Conservation (phyloP, 2,888 invertebrate species). For the Meghimatium bilineatum region DNA sequence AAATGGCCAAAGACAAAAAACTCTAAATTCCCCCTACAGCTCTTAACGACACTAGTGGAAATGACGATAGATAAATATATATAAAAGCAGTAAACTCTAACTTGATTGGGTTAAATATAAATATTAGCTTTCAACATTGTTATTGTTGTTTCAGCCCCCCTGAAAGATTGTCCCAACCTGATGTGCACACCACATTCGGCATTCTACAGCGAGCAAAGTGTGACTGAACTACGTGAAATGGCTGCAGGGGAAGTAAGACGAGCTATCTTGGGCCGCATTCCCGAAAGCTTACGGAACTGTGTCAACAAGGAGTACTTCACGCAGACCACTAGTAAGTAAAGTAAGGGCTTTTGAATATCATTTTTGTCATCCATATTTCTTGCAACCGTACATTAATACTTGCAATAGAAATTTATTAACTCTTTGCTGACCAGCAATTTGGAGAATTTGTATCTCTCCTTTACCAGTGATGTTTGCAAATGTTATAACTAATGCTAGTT, state of each 20-base stretch:
- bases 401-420: too few relatives aligned
- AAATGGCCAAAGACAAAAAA: too few relatives aligned
- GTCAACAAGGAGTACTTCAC: conserved; percentile 90
- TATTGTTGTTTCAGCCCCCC: conserved; percentile 82
- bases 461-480: too few relatives aligned
- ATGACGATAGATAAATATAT: too few relatives aligned
- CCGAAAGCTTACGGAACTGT: conserved; percentile 98
- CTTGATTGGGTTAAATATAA: too few relatives aligned
- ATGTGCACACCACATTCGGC: conserved; percentile 99
- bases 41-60: too few relatives aligned
- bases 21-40: too few relatives aligned
- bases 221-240: conserved; percentile 98
- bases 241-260: conserved; percentile 98
- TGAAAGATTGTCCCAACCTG: conserved; percentile 98
- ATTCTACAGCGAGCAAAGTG: conserved; percentile 99
- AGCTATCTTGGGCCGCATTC: conserved; percentile 98
- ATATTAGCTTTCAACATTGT: too few relatives aligned
- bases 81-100: too few relatives aligned
- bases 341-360: conserved; percentile 30
- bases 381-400: background rate
- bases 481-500: too few relatives aligned
- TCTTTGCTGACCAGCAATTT: too few relatives aligned
- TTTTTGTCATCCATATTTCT: background rate
- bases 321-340: conserved; percentile 54
- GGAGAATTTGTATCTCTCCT: too few relatives aligned